A percentile compares a stretch with the other conserved stretches of the same genome.
Evolutionary conservation across 2,113 vertebrate genomes (phyloP).

Genomic region (Gnathonemus echidnorhynchus): DNA sequence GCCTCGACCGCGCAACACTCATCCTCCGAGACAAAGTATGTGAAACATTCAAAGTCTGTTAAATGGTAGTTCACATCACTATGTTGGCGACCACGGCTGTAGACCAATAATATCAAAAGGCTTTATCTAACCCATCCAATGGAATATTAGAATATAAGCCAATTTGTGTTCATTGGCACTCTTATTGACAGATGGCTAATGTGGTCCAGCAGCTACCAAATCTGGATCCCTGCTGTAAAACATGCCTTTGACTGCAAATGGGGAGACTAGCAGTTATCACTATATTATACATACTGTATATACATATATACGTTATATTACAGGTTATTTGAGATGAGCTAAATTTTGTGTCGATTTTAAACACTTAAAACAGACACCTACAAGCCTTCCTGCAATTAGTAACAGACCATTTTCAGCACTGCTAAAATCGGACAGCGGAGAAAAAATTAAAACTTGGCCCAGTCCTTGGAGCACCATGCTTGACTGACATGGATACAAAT

Average conservation of each 20-base stretch:
- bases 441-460: neutral
- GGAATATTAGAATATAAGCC: neutral
- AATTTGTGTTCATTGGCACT: constrained; percentile 3
- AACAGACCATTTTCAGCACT: neutral
- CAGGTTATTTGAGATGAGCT: neutral
- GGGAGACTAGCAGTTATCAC: neutral
- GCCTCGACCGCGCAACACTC: neutral
- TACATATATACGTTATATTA: neutral
- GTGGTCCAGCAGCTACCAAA: neutral
- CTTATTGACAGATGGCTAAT: neutral
- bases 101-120: neutral
- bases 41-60: neutral
- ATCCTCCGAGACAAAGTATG: neutral
- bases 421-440: neutral
- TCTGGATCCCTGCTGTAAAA: neutral
- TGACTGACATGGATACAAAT: constrained; percentile 24
- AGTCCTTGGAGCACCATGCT: neutral
- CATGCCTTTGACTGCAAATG: neutral
- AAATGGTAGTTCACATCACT: neutral
- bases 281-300: neutral
- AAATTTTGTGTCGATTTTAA: neutral
- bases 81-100: neutral
- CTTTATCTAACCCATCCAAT: neutral
- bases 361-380: constrained; percentile 14
- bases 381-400: neutral